Conservation (phyloP, 2,797 vertebrate genomes). For the Sebastes steindachneri region DNA sequence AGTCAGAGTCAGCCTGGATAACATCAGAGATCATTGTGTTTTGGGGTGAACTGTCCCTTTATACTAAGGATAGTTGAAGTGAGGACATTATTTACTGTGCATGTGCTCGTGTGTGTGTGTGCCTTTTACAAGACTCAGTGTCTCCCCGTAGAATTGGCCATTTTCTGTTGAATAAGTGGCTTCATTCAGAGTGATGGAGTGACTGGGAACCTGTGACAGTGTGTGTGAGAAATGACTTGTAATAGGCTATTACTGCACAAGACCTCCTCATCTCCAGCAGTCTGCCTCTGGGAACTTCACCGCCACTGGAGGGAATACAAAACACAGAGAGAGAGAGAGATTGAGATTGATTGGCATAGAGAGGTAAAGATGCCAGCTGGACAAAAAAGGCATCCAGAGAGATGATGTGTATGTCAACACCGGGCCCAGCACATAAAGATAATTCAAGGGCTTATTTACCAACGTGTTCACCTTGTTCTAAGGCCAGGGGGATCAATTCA, state of each 20-base stretch:
- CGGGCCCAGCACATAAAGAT: not conserved
- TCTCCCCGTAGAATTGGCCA: conserved; percentile 24
- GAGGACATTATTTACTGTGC: not conserved
- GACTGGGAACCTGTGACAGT: conserved; percentile 35
- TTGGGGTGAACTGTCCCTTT: not conserved
- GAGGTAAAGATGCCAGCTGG: conserved; percentile 19
- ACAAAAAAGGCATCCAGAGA: conserved; percentile 37
- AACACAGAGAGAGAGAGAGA: not conserved
- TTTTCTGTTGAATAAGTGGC: conserved; percentile 54
- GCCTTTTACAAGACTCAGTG: not conserved
- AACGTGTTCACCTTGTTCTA: not conserved
- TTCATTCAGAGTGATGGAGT: conserved; percentile 42
- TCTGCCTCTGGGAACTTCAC: conserved; percentile 40
- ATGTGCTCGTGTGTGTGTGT: not conserved
- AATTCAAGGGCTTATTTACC: conserved; percentile 3
- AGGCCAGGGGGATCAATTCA: not conserved
- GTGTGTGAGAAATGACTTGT: conserved; percentile 48
- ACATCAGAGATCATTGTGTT: not conserved
- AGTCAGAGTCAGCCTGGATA: not conserved
- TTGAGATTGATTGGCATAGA: conserved; percentile 40
- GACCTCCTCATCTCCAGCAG: conserved; percentile 35
- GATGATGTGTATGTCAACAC: not conserved
- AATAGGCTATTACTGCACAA: conserved; percentile 61
- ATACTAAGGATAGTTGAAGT: not conserved
- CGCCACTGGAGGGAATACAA: conserved; percentile 22